Evolutionary conservation across 1,140 invertebrate genomes (phyloP).

Genomic region (Bombus waltoni): DNA sequence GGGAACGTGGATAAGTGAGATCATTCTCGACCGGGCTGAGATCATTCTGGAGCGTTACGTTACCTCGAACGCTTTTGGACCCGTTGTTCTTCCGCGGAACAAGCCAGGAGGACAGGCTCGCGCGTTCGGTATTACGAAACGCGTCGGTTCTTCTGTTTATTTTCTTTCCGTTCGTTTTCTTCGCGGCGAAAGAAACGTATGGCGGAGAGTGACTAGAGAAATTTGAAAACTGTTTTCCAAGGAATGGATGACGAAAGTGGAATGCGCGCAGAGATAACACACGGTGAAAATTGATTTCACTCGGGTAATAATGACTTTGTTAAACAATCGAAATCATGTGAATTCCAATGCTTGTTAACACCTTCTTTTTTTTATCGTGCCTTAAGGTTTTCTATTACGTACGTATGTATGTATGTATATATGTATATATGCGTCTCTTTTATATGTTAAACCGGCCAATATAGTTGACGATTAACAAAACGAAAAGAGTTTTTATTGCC

Average conservation of each 20-base stretch:
- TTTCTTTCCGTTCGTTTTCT: not conserved
- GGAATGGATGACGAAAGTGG: not conserved
- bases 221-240: not conserved
- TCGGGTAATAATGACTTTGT: not conserved
- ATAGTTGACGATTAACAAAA: not conserved
- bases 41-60: not conserved
- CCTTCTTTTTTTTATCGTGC: too few relatives aligned
- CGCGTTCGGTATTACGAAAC: slow-evolving; percentile 12
- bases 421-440: not conserved
- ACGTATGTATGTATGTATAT: too few relatives aligned
- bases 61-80: not conserved
- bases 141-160: not conserved
- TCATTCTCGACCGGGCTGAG: not conserved
- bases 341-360: not conserved
- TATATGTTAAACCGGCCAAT: not conserved
- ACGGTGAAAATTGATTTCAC: not conserved
- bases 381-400: not conserved
- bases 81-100: not conserved
- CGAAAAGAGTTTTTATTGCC: not conserved
- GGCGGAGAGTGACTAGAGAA: not conserved
- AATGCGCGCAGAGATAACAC: not conserved
- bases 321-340: not conserved
- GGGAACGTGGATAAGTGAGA: not conserved
- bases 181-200: not conserved
- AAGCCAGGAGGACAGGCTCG: not conserved